phyloP scores from a whole-genome alignment of 2,113 vertebrate genomes.

The Pedionomus torquatus region DNA sequence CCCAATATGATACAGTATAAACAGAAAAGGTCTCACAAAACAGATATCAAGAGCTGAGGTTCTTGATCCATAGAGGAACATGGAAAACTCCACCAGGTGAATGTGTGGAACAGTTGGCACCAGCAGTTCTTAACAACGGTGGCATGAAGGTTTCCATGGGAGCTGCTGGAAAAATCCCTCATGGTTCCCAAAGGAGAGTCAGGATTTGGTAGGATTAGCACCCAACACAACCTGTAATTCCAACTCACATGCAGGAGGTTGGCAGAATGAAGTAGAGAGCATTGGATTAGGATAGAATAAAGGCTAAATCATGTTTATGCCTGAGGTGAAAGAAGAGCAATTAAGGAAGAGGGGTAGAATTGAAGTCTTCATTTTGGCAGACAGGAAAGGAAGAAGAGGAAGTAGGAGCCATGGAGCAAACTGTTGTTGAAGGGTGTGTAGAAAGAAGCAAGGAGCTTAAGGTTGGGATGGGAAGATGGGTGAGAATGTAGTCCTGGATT shows the following conservation, averaged over 20 bases:
- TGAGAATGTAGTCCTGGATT: background rate
- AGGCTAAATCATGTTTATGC: background rate
- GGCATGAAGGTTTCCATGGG: background rate
- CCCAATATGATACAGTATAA: background rate
- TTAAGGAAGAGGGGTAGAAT: background rate
- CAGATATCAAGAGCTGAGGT: background rate
- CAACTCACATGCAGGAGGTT: background rate
- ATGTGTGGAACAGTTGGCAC: background rate
- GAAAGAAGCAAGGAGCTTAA: background rate
- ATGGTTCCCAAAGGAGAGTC: background rate
- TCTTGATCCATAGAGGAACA: accelerated
- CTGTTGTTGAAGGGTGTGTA: background rate
- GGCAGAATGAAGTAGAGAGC: background rate
- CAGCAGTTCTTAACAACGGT: background rate
- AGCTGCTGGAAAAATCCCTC: background rate
- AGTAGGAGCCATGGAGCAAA: background rate
- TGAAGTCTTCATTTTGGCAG: background rate
- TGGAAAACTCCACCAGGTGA: background rate
- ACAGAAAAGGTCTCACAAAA: background rate
- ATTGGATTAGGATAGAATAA: background rate
- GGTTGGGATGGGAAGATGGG: background rate
- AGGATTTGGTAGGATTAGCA: background rate
- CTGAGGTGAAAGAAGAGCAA: background rate
- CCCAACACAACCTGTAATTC: background rate
- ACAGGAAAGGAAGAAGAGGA: background rate